A percentile compares a stretch with the other conserved stretches of the same genome.
Evolutionary conservation across 2,113 vertebrate genomes (phyloP).

Genomic region (Falco punctatus): DNA sequence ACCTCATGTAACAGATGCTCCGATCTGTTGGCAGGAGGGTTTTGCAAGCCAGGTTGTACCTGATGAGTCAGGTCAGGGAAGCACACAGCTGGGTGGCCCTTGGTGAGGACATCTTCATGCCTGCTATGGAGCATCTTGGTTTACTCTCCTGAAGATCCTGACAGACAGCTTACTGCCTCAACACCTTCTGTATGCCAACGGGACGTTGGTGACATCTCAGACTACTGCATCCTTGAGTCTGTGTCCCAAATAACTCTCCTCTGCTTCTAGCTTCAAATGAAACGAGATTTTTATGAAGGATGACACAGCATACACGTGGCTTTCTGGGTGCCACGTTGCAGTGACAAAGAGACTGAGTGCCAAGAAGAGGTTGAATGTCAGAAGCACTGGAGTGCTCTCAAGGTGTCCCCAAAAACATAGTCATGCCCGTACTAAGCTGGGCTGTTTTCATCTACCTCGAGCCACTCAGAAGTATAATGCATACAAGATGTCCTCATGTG

Average conservation of each 20-base stretch:
- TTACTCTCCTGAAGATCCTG: neutral
- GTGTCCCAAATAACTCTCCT: neutral
- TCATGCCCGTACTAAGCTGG: neutral
- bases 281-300: neutral
- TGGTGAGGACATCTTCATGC: neutral
- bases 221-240: neutral
- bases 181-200: neutral
- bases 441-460: neutral
- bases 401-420: neutral
- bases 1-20: neutral
- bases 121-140: neutral
- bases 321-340: neutral
- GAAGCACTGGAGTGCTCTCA: neutral
- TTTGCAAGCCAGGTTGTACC: neutral
- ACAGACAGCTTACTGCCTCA: neutral
- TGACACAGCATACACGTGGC: rapidly evolving
- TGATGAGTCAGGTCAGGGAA: neutral
- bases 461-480: neutral
- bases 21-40: neutral
- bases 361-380: neutral
- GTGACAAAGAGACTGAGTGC: neutral
- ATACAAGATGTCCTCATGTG: neutral
- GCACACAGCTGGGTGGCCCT: neutral
- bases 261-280: neutral
- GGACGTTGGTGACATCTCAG: neutral